Conservation (phyloP, 92 coral and sea anemone genomes). For the Virgularia gustaviana region DNA sequence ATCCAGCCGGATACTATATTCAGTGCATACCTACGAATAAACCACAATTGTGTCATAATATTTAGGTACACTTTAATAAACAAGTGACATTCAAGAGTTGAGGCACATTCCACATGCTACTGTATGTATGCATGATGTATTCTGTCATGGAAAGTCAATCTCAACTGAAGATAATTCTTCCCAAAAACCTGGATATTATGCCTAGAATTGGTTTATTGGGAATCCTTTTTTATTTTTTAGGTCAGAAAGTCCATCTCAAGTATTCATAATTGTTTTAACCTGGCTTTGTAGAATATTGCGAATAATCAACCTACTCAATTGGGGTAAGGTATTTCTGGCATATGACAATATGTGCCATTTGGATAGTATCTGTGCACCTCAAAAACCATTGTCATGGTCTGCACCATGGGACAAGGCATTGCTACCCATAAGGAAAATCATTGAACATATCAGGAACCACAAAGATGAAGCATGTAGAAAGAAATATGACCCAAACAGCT, state of each 20-base stretch:
- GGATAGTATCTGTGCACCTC: conserved; percentile 34
- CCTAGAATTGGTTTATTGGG: too few species aligned
- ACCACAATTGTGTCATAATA: too few species aligned
- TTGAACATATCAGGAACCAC: conserved; percentile 34
- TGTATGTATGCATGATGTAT: too few species aligned
- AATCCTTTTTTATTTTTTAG: not conserved
- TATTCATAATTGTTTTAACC: conserved; percentile 35
- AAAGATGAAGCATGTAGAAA: conserved; percentile 23
- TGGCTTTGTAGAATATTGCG: conserved; percentile 38
- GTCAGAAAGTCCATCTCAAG: conserved; percentile 37
- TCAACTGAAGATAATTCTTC: too few species aligned
- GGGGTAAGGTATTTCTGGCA: conserved; percentile 31
- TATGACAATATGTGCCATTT: conserved; percentile 56
- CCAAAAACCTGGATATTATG: too few species aligned
- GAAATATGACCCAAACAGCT: conserved; percentile 17
- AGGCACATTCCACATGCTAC: too few species aligned
- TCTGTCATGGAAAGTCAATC: too few species aligned
- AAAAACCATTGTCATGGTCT: conserved; percentile 11
- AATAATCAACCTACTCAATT: not conserved
- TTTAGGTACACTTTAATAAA: too few species aligned
- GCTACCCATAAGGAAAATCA: conserved; percentile 21
- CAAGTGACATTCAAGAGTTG: too few species aligned
- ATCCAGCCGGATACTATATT: too few species aligned
- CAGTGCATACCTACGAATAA: too few species aligned
- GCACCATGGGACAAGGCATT: conserved; percentile 43